Conservation (phyloP, 2,113 vertebrate species). For the Ovis canadensis region DNA sequence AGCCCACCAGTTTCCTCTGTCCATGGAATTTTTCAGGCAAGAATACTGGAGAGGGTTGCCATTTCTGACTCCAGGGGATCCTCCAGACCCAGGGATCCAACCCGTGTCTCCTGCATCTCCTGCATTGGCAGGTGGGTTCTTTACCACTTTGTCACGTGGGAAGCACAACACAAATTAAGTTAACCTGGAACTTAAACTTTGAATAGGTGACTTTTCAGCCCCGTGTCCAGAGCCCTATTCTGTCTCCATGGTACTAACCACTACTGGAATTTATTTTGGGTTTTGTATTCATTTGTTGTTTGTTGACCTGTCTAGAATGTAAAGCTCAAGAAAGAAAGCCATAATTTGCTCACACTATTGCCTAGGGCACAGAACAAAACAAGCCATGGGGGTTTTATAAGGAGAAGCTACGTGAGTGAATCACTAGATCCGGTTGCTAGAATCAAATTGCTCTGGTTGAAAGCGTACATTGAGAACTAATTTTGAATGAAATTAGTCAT, state of each 20-base stretch:
- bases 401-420: fast-evolving
- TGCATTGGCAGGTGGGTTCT: background rate
- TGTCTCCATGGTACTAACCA: background rate
- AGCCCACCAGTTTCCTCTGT: background rate
- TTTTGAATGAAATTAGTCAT: background rate
- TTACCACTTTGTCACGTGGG: background rate
- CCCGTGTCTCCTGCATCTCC: background rate
- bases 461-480: background rate
- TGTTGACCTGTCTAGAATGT: background rate
- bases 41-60: background rate
- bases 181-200: too few species aligned
- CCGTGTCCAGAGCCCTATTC: fast-evolving
- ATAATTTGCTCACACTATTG: background rate
- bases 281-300: background rate
- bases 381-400: fast-evolving
- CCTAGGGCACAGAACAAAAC: too few species aligned
- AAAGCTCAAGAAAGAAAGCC: too few species aligned
- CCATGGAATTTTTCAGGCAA: background rate
- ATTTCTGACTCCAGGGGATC: background rate
- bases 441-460: background rate
- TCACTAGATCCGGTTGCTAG: background rate
- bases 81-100: background rate
- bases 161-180: background rate
- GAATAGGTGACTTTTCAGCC: background rate
- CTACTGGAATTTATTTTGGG: fast-evolving